Conservation (phyloP, 2,113 vertebrate species). For the Phalacrocorax pelagicus region DNA sequence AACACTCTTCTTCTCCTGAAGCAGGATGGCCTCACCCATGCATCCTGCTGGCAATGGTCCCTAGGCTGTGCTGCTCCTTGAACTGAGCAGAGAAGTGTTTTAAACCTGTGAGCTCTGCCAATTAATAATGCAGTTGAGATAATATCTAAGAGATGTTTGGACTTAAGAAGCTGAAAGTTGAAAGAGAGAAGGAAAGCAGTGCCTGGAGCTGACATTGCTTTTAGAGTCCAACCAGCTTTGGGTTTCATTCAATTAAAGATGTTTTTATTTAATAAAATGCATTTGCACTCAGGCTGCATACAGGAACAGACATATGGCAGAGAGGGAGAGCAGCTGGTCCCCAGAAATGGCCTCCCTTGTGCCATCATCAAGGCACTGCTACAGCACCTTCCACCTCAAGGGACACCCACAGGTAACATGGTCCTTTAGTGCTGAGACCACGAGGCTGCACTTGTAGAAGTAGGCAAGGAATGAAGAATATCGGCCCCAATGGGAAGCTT, state of each 20-base stretch:
- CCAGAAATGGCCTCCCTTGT: not conserved
- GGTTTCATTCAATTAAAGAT: not conserved
- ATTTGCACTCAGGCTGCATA: not conserved
- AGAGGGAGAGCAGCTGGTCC: not conserved
- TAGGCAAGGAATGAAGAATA: not conserved
- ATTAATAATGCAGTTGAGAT: not conserved
- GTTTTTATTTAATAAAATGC: slow-evolving; percentile 20
- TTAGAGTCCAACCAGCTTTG: slow-evolving; percentile 14
- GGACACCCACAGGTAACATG: not conserved
- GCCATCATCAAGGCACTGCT: not conserved
- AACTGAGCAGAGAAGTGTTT: not conserved
- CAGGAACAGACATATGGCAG: not conserved
- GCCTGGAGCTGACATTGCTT: not conserved
- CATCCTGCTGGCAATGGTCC: not conserved
- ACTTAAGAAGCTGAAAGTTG: not conserved
- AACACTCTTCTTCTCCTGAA: not conserved
- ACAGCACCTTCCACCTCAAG: not conserved
- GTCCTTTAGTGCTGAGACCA: not conserved
- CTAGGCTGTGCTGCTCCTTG: not conserved
- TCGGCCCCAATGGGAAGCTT: not conserved
- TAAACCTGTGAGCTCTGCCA: not conserved
- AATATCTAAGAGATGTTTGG: not conserved
- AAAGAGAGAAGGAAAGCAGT: not conserved
- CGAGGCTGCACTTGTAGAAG: not conserved
- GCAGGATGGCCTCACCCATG: not conserved